Evolutionary conservation across 1,140 invertebrate genomes (phyloP).

Genomic region (Papilio dardanus): DNA sequence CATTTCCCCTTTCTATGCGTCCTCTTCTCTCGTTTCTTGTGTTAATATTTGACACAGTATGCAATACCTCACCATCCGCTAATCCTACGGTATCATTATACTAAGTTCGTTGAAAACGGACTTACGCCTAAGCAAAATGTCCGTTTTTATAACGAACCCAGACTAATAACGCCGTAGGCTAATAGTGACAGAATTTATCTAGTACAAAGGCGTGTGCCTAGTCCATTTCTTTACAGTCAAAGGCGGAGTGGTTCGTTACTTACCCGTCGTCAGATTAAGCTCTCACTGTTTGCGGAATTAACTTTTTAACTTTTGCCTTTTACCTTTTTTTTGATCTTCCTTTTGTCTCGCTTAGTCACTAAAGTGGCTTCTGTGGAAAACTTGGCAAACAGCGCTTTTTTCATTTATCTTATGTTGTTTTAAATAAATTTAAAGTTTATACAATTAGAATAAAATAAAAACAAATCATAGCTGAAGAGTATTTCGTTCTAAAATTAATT

Average conservation of each 20-base stretch:
- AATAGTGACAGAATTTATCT: background rate
- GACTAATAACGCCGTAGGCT: no score
- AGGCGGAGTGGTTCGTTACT: background rate
- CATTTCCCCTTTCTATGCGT: no score
- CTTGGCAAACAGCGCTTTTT: background rate
- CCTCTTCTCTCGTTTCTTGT: no score
- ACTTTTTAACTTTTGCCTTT: slow-evolving; percentile 11
- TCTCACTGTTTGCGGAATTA: slow-evolving; percentile 18
- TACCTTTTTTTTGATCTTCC: background rate
- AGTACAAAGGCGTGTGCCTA: background rate
- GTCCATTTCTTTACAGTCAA: background rate
- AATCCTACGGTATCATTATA: no score
- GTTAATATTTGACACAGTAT: no score
- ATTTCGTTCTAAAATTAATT: background rate
- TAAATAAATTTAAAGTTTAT: background rate
- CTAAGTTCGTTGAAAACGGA: no score
- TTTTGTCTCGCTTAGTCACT: background rate
- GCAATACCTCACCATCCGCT: no score
- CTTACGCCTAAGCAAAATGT: no score
- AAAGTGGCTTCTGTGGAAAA: background rate
- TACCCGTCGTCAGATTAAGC: slow-evolving; percentile 3
- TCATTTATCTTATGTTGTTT: background rate
- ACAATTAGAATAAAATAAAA: background rate
- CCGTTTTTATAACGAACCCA: no score
- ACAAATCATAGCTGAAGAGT: background rate